A percentile compares a stretch with the other conserved stretches of the same genome.
Conservation (phyloP, 2,888 invertebrate genomes). For the Pseudococcus longispinus region DNA sequence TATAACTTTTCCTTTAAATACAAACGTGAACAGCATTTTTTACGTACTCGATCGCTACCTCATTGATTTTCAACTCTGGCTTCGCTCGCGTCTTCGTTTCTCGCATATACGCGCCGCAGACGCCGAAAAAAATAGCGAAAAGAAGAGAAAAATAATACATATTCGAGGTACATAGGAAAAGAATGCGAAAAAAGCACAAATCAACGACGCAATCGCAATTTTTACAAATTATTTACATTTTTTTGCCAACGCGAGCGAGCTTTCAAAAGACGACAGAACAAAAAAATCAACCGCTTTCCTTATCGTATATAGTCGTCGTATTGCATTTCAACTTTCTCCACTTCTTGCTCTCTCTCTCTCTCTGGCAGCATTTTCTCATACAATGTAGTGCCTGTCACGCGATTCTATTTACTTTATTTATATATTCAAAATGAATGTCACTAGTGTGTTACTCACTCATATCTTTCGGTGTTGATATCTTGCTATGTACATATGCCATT, state of each 20-base stretch:
- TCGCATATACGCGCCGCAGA: not conserved
- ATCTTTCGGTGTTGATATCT: not conserved
- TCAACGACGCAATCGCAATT: constrained; percentile 26
- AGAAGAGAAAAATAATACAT: not conserved
- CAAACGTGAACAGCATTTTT: constrained; percentile 23
- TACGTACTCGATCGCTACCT: constrained; percentile 3
- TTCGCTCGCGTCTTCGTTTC: not conserved
- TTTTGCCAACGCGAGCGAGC: not conserved
- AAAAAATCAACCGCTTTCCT: not conserved
- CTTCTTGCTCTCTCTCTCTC: not conserved
- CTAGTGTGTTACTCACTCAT: not conserved
- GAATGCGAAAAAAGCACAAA: not conserved
- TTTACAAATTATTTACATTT: constrained; percentile 22
- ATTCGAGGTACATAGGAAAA: not conserved
- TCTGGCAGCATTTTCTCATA: not conserved
- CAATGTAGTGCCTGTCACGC: not conserved
- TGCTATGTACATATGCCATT: not conserved
- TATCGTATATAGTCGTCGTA: not conserved
- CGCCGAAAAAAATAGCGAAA: not conserved
- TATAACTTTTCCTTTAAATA: constrained; percentile 22
- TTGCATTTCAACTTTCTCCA: not conserved
- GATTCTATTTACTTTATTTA: constrained; percentile 18
- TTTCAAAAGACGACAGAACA: not conserved
- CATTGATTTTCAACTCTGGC: constrained; percentile 11
- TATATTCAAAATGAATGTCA: not conserved